Base-by-base conservation (phyloP, 2,888 invertebrate genomes). In the Andrena camellia region DNA sequence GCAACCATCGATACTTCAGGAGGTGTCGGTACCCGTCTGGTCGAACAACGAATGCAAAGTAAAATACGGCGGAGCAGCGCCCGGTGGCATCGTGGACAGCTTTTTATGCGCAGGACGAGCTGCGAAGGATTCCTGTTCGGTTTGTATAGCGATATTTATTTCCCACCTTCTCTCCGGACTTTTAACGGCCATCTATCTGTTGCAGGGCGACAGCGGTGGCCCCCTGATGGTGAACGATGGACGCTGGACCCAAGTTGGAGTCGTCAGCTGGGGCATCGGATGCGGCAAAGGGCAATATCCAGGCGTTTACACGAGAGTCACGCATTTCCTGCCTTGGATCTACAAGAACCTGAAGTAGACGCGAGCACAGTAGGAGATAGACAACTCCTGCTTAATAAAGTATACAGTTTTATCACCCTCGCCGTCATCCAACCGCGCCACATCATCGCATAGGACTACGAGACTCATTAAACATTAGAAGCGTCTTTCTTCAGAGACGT, bases 281-380 rank as follows among this genome's bases (percentile, higher is more conserved):
- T 98, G 98, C 93, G 98, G 98, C 75, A 98, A 98, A 94, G 98
- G 98, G 26, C 97, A 97, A 92, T 98, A 97, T 94, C 98, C 98
- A 0, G 98, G 98, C 20, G 98, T 98, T 2, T 98, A 98, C 94
- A 97, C 98, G 0, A 96, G 98, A 88, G 97, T 98, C 80, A 97
- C 97, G 64, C 95, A 96, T 88, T 97, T 98, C 95, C 94, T 97
- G 89, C 97, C 97, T 31, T 98, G 98, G 98, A 98, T 98, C 91
- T 95, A 96, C 90, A 98, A 97, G 94, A 98, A 98, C 94, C 95
- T 97, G 73, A 96, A 97, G 94, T 96, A 95, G 72, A 70, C 60
- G 8, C 42, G 17, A 33, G n/a, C 52, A 17, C 17, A n/a, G 17
- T 23, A 57, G 57, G 17, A 33, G 33, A 75, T 33, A n/a, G 8